Evolutionary conservation across 1,140 invertebrate species (phyloP).

Genomic region (Neodiprion virginianus): DNA sequence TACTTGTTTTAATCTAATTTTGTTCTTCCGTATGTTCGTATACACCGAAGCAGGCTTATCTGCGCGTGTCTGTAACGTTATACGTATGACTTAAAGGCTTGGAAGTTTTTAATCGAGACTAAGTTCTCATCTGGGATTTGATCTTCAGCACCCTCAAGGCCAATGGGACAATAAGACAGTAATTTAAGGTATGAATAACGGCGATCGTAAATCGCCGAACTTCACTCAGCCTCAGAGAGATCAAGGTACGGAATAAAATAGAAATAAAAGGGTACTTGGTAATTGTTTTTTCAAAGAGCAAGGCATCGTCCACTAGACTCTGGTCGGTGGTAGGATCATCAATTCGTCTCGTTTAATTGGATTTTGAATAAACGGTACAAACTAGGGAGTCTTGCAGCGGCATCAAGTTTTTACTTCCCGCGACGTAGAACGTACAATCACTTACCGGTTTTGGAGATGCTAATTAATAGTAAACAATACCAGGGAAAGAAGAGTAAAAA

Average conservation of each 20-base stretch:
- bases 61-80: too few relatives aligned
- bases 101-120: background rate
- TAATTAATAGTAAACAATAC: background rate
- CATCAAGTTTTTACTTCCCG: background rate
- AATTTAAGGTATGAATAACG: background rate
- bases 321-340: background rate
- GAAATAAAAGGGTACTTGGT: background rate
- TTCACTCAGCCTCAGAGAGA: background rate
- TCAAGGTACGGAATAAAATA: background rate
- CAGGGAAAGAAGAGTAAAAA: background rate
- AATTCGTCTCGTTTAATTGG: background rate
- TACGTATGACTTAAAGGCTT: too few relatives aligned
- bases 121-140: background rate
- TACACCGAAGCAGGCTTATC: too few relatives aligned
- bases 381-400: background rate
- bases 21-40: too few relatives aligned
- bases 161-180: background rate
- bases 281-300: background rate
- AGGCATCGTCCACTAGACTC: background rate
- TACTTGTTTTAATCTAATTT: too few relatives aligned
- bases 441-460: background rate
- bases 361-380: background rate
- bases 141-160: background rate
- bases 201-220: background rate
- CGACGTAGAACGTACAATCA: background rate